phyloP scores from a whole-genome alignment of 2,888 invertebrate species.

The Drosophila mimetica region DNA sequence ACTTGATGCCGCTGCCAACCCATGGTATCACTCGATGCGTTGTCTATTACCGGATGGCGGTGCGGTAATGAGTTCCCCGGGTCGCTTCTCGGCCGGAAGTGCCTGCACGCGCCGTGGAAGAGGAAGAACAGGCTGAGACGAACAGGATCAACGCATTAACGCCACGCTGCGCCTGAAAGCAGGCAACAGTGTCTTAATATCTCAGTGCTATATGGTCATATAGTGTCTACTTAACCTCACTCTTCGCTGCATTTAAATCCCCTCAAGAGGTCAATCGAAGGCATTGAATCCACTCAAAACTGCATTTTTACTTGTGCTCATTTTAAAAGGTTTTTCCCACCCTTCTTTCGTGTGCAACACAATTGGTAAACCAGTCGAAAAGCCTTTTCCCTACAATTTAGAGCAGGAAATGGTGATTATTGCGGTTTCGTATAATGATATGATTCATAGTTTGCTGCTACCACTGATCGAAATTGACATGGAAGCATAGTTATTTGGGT shows the following conservation, averaged over 20 bases:
- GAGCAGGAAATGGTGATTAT: too few relatives aligned
- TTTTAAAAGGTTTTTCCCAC: background rate
- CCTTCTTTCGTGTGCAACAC: background rate
- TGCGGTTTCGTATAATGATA: too few relatives aligned
- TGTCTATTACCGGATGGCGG: constrained; percentile 48
- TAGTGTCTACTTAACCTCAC: constrained; percentile 1
- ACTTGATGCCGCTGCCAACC: constrained; percentile 24
- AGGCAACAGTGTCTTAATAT: constrained; percentile 28
- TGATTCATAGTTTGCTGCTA: too few relatives aligned
- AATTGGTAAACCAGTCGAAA: background rate
- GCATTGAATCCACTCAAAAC: background rate
- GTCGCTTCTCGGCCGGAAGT: constrained; percentile 46
- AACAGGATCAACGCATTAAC: constrained; percentile 54
- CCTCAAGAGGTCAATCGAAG: constrained; percentile 15
- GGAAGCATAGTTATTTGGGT: too few relatives aligned
- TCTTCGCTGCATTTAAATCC: background rate
- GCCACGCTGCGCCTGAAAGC: constrained; percentile 66
- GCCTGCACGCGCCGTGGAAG: constrained; percentile 63
- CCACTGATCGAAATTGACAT: too few relatives aligned
- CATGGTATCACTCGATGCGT: constrained; percentile 5
- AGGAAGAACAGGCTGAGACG: background rate
- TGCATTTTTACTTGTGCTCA: background rate
- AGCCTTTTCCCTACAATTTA: background rate
- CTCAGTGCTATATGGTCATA: too few relatives aligned
- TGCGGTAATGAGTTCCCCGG: constrained; percentile 30